Evolutionary conservation across 1,140 invertebrate genomes (phyloP), one percentile per base, ranked within the genome.

Genomic region (Drosophila gunungcola): DNA sequence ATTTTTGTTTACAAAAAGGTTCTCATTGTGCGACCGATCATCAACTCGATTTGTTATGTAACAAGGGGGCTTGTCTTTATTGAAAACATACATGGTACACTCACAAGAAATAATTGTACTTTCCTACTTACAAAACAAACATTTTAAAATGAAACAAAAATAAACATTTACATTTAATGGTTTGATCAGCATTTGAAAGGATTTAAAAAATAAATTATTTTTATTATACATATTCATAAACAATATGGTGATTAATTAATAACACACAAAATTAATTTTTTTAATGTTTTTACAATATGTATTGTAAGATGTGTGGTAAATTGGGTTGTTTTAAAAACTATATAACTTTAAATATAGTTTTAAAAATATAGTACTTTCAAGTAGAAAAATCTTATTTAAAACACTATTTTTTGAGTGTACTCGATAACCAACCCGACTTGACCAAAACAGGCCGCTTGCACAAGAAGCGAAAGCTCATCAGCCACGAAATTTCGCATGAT

Each of bases 401-500:
- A 13, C 1, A 21, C 16, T 21, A 36, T 29, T 52, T 9, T 29
- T 27, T 3, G 2, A 36, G 46, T 68, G 64, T 43, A 36, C 3
- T 36, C 29, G 27, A 41, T 65, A 34, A 65, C 60, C 58, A 80
- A 73, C 57, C 56, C 27, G 34, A 62, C 62, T 72, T 63, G 56
- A 63, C 54, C 70, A 69, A 68, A 49, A 55, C 54, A 42, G 45
- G 54, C 48, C 41, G 32, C 65, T 84, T 84, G 77, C 78, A 75
- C 78, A 85, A 86, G 57, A 41, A 55, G 63, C 53, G 58, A 80
- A 85, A 76, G 62, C 67, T 62, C 78, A 68, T 72, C 65, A 65
- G 60, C 38, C 62, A 74, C 43, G 16, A 80, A 78, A 78, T 81
- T 81, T 86, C 82, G 68, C 78, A 81, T 88, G 72, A 76, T 61